These are phyloP conservation scores for Squalus acanthias DNA, from an alignment of 2,797 vertebrate genomes.

Conservation along the genomic window DNA sequence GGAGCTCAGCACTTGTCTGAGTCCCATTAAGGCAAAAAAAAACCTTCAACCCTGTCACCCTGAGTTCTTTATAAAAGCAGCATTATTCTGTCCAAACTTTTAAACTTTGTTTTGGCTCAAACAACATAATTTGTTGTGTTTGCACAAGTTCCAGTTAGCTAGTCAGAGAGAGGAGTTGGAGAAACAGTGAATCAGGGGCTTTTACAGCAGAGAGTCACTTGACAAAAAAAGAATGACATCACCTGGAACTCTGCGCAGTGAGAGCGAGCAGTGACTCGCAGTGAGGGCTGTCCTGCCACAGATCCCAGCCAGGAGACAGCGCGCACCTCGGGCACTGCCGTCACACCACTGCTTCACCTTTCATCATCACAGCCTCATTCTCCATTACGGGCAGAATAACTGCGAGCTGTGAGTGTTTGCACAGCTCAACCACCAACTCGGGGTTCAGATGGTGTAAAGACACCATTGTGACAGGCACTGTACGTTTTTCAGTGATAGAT, in stretches of 20 bases:
- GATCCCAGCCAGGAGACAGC: not conserved
- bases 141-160: not conserved
- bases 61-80: not conserved
- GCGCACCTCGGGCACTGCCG: too few relatives aligned
- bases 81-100: not conserved
- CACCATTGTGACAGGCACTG: not conserved
- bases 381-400: not conserved
- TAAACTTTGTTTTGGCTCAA: not conserved
- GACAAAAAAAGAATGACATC: not conserved
- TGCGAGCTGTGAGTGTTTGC: not conserved
- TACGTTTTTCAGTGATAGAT: too few relatives aligned
- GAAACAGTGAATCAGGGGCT: not conserved
- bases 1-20: not conserved
- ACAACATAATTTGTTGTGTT: not conserved
- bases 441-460: not conserved
- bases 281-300: not conserved
- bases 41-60: not conserved
- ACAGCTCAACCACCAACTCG: too few relatives aligned
- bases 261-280: not conserved
- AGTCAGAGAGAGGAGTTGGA: not conserved
- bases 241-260: not conserved
- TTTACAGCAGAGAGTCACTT: not conserved
- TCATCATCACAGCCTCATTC: not conserved
- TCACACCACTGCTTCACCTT: not conserved
- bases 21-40: not conserved